These are phyloP conservation scores for Andrena minutula DNA, from an alignment of 2,888 invertebrate genomes.

Conservation along the genomic window DNA sequence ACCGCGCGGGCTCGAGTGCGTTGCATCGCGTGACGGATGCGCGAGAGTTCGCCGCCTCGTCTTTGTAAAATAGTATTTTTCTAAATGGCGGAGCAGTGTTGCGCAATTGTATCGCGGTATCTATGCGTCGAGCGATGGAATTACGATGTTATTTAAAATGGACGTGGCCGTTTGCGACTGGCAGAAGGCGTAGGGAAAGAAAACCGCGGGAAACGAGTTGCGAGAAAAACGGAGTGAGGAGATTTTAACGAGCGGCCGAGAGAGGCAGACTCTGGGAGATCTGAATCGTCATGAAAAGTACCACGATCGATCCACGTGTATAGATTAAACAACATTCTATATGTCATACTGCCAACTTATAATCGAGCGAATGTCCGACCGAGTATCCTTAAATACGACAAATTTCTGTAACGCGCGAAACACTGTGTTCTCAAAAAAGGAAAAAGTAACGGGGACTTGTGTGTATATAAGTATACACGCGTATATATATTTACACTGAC, in stretches of 20 bases:
- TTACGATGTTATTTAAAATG: conserved; percentile 24
- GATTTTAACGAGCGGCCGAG: conserved; percentile 3
- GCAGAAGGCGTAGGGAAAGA: conserved; percentile 3
- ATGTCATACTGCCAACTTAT: conserved; percentile 68
- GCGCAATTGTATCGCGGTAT: conserved; percentile 50
- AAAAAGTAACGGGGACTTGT: conserved; percentile 41
- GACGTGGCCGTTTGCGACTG: conserved; percentile 3
- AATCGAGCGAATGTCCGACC: conserved; percentile 51
- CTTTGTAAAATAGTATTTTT: conserved; percentile 82
- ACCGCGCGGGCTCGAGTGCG: conserved; percentile 37
- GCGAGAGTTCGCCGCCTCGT: conserved; percentile 57
- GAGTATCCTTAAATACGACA: conserved; percentile 31
- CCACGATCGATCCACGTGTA: conserved; percentile 63
- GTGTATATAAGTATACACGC: conserved; percentile 11
- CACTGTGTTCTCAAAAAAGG: conserved; percentile 60
- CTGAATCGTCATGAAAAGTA: conserved; percentile 37
- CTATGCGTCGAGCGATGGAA: conserved; percentile 22
- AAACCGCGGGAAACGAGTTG: background rate
- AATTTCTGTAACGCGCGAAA: conserved; percentile 51
- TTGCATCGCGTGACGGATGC: conserved; percentile 36
- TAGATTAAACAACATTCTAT: conserved; percentile 66
- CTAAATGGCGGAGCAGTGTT: conserved; percentile 76
- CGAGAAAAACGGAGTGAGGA: background rate
- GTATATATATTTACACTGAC: conserved; percentile 15
- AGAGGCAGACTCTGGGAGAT: conserved; percentile 9